These are phyloP conservation scores for Myotis yumanensis DNA, from an alignment of 2,113 vertebrate species.

Conservation along the genomic window DNA sequence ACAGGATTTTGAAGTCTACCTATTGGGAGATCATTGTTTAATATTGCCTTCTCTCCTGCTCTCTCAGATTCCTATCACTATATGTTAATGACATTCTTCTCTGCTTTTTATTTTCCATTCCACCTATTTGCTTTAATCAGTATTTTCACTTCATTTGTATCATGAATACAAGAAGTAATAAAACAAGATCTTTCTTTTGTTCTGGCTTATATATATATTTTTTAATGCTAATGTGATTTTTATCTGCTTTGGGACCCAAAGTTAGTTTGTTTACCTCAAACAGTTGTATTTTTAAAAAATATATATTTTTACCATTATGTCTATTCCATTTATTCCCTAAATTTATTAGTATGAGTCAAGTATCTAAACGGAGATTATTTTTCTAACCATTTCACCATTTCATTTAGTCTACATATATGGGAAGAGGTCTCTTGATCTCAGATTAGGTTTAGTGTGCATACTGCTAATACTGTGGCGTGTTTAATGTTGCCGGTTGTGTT, in stretches of 20 bases:
- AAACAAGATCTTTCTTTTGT: slow-evolving; percentile 20
- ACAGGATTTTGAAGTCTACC: slow-evolving; percentile 41
- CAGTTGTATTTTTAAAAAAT: background rate
- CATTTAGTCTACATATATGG: background rate
- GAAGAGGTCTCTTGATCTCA: background rate
- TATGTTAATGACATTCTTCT: background rate
- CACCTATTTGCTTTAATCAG: background rate
- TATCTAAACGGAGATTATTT: background rate
- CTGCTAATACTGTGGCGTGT: background rate
- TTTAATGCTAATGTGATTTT: background rate
- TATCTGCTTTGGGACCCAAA: background rate
- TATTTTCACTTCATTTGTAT: slow-evolving; percentile 46
- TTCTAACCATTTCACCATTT: slow-evolving; percentile 40
- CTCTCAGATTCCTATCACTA: background rate
- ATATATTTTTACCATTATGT: background rate
- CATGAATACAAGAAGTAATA: slow-evolving; percentile 13
- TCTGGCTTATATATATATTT: background rate
- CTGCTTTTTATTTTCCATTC: slow-evolving; percentile 27
- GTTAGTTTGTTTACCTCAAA: slow-evolving; percentile 33
- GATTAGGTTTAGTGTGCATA: background rate
- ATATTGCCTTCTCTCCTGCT: background rate
- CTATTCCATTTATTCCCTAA: background rate
- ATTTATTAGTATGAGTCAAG: background rate
- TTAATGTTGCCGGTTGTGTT: background rate
- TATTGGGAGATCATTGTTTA: background rate